Conservation (phyloP, 2,113 vertebrate species). For the Pardalotus punctatus region DNA sequence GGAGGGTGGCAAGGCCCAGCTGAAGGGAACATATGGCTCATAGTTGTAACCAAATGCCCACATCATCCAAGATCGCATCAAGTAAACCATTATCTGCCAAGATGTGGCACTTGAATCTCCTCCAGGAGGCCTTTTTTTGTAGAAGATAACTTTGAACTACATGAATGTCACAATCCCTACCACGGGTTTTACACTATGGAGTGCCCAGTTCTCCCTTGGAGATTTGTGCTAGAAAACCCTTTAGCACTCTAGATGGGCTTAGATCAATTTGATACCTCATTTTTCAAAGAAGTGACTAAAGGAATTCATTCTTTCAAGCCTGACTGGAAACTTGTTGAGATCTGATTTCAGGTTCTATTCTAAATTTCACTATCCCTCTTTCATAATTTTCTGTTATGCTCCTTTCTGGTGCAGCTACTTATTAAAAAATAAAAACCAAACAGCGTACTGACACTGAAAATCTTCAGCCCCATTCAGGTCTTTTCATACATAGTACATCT, state of each 20-base stretch:
- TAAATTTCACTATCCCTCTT: background rate
- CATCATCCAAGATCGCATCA: background rate
- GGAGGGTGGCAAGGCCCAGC: background rate
- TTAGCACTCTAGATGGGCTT: background rate
- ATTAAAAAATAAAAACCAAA: background rate
- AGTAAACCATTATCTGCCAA: background rate
- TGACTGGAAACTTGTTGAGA: background rate
- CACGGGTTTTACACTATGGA: background rate
- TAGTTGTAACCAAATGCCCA: constrained; percentile 30
- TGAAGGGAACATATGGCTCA: constrained; percentile 44
- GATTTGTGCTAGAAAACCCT: background rate
- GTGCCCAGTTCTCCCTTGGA: background rate
- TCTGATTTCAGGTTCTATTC: background rate
- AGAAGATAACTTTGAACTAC: background rate
- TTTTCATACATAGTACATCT: background rate
- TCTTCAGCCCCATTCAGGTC: background rate
- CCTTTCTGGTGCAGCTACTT: background rate
- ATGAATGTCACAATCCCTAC: background rate
- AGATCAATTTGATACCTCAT: background rate
- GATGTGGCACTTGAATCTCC: background rate
- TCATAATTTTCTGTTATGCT: background rate
- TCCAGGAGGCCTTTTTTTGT: background rate
- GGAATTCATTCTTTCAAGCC: background rate
- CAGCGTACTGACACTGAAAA: background rate
- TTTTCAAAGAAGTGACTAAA: background rate